Evolutionary conservation across 2,797 vertebrate species (phyloP).

Genomic region (Melanotaenia maccullochi): DNA sequence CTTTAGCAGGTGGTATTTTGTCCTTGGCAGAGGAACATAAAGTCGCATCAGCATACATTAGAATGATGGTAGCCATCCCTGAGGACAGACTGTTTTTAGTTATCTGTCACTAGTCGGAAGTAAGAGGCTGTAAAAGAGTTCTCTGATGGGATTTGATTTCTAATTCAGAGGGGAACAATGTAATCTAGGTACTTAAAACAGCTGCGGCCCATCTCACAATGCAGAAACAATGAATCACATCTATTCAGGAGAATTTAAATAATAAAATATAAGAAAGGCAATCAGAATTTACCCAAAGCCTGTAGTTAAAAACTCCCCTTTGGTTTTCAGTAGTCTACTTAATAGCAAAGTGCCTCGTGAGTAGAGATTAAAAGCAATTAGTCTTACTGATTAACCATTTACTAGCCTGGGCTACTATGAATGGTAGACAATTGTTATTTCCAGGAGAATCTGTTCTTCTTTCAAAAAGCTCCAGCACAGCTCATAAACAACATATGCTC

Average conservation of each 20-base stretch:
- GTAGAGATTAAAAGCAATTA: conserved; percentile 29
- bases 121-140: conserved; percentile 49
- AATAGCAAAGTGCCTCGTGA: conserved; percentile 17
- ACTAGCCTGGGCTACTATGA: conserved; percentile 4
- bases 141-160: conserved; percentile 63
- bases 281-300: conserved; percentile 30
- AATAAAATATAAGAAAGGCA: conserved; percentile 29
- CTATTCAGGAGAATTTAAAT: conserved; percentile 20
- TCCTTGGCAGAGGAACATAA: conserved; percentile 76
- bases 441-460: conserved; percentile 39
- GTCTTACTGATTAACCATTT: conserved; percentile 40
- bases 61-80: conserved; percentile 63
- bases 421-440: conserved; percentile 25
- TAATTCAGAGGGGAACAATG: conserved; percentile 49
- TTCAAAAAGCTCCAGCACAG: conserved; percentile 53
- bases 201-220: conserved; percentile 51
- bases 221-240: conserved; percentile 38
- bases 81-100: conserved; percentile 75
- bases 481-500: conserved; percentile 84
- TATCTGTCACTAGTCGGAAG: conserved; percentile 75
- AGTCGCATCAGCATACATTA: conserved; percentile 83
- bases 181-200: conserved; percentile 53
- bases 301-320: conserved; percentile 13
- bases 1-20: conserved; percentile 81
- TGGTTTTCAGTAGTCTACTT: conserved; percentile 22